Conservation (phyloP, 1,140 invertebrate genomes). For the Dryas iulia region DNA sequence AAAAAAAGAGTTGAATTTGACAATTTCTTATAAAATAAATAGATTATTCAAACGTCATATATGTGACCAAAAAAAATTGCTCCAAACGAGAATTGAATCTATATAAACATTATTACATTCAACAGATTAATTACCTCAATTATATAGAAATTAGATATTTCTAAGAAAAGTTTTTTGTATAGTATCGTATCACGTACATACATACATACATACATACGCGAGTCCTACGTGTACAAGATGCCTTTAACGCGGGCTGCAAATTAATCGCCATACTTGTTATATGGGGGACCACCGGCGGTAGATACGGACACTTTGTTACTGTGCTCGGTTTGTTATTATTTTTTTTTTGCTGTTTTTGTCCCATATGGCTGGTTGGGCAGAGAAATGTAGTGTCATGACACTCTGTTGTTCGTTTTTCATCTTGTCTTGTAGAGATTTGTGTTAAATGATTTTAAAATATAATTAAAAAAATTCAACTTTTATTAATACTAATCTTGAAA, state of each 20-base stretch:
- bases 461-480: no score
- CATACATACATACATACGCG: constrained; percentile 1
- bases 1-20: no score
- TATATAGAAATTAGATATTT: not conserved
- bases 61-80: no score
- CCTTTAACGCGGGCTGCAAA: constrained; percentile 36
- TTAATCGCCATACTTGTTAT: constrained; percentile 55
- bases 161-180: not conserved
- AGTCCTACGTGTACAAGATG: constrained; percentile 3
- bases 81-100: no score
- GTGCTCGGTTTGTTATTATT: constrained; percentile 22
- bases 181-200: constrained; percentile 13
- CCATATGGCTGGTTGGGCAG: no score
- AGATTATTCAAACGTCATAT: no score
- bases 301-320: constrained; percentile 45
- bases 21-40: no score
- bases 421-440: no score
- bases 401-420: no score
- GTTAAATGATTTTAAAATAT: no score
- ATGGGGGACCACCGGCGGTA: constrained; percentile 58
- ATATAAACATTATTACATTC: not conserved
- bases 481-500: no score
- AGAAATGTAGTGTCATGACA: no score
- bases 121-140: not conserved
- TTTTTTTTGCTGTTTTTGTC: not conserved